These are phyloP conservation scores for Pseudeuparius sepicola DNA, from an alignment of 2,888 invertebrate genomes.

Conservation along the genomic window DNA sequence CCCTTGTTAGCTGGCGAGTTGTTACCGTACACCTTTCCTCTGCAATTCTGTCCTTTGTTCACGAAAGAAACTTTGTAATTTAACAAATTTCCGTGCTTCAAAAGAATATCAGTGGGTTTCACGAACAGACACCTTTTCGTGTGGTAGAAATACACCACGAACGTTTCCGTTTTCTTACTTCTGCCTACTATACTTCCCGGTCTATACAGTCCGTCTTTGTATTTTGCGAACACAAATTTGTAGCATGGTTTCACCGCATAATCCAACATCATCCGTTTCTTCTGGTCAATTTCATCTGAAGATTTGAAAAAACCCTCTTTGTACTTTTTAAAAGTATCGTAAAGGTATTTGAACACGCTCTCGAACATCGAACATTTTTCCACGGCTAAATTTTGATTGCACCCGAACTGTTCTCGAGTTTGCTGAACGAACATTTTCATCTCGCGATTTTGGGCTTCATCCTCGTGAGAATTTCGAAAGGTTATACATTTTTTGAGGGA, in stretches of 20 bases:
- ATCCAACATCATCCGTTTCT: conserved; percentile 18
- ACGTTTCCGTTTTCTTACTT: conserved; percentile 22
- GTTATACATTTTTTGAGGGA: too few relatives aligned
- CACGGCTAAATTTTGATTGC: too few relatives aligned
- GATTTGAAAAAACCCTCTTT: conserved; percentile 20
- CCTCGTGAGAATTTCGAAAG: too few relatives aligned
- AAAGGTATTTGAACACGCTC: conserved; percentile 22
- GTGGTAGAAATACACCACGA: conserved; percentile 24
- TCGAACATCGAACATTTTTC: too few relatives aligned
- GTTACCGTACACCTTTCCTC: conserved; percentile 25
- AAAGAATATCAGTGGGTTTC: conserved; percentile 21
- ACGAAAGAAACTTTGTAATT: conserved; percentile 22
- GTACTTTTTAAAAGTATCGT: conserved; percentile 22
- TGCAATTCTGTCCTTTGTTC: conserved; percentile 16
- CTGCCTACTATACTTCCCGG: conserved; percentile 20
- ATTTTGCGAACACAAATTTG: conserved; percentile 24
- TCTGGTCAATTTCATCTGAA: conserved; percentile 6
- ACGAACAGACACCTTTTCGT: conserved; percentile 21
- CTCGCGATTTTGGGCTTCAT: too few relatives aligned
- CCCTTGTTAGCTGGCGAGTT: conserved; percentile 26
- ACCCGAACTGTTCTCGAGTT: too few relatives aligned
- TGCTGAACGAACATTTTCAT: too few relatives aligned
- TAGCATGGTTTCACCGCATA: conserved; percentile 21
- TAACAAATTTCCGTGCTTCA: conserved; percentile 26
- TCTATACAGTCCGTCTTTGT: conserved; percentile 21